phyloP scores from a whole-genome alignment of 2,888 invertebrate species.

The Rhamnusium bicolor region DNA sequence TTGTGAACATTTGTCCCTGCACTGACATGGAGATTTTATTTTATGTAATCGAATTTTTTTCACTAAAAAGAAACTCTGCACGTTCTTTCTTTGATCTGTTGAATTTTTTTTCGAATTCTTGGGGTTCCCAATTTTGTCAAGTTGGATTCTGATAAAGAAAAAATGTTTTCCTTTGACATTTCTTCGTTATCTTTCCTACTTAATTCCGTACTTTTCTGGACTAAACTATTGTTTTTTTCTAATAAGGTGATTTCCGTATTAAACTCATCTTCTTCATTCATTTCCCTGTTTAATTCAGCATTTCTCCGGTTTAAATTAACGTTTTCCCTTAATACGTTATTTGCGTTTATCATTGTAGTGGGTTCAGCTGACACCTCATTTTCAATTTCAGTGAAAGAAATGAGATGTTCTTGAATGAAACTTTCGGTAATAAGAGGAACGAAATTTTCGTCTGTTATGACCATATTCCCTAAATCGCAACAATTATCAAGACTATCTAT shows the following conservation, averaged over 20 bases:
- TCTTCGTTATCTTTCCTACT: neutral
- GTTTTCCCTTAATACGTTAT: neutral
- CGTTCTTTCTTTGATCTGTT: neutral
- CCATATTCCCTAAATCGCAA: neutral
- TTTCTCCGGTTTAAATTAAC: neutral
- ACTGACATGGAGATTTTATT: neutral
- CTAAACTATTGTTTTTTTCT: neutral
- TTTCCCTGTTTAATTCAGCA: neutral
- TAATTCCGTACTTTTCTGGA: neutral
- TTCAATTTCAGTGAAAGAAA: neutral
- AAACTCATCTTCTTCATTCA: neutral
- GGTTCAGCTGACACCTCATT: no score
- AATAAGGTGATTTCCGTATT: neutral
- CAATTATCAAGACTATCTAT: neutral
- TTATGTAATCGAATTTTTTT: neutral
- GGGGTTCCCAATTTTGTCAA: neutral
- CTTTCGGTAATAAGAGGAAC: no score
- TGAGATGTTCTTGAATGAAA: slow-evolving; percentile 5
- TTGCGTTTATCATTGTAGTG: no score
- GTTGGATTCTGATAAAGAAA: neutral
- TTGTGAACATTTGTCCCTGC: neutral
- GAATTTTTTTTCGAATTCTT: neutral
- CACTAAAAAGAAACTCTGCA: neutral
- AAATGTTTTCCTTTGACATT: neutral
- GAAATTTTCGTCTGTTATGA: no score